Evolutionary conservation across 2,888 invertebrate genomes (phyloP).

Genomic region (Agapetus fuscipes): DNA sequence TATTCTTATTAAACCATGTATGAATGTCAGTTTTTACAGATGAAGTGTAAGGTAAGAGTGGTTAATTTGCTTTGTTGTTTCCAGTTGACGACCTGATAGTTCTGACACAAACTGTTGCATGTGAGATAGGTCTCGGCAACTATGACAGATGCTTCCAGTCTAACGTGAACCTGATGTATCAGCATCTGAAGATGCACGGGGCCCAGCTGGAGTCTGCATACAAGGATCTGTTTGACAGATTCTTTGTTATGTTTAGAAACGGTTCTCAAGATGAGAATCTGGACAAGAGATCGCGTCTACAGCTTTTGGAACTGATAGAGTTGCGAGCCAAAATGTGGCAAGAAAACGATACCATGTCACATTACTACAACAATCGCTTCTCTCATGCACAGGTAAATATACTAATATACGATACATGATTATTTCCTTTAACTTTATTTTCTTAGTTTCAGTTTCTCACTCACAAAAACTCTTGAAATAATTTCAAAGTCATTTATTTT

Average conservation of each 20-base stretch:
- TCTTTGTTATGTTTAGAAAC: slow-evolving; percentile 80
- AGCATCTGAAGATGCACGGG: slow-evolving; percentile 71
- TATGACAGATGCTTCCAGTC: slow-evolving; percentile 60
- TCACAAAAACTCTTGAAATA: slow-evolving; percentile 3
- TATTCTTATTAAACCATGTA: too few relatives aligned
- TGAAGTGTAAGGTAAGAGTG: too few relatives aligned
- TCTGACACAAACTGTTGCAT: slow-evolving; percentile 72
- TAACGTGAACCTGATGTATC: slow-evolving; percentile 67
- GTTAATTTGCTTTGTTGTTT: too few relatives aligned
- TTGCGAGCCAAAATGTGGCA: slow-evolving; percentile 88
- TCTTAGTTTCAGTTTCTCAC: neutral
- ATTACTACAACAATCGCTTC: slow-evolving; percentile 68
- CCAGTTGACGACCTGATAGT: slow-evolving; percentile 74
- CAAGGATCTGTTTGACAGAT: slow-evolving; percentile 73
- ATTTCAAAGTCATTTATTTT: too few relatives aligned
- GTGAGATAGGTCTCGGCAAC: slow-evolving; percentile 64
- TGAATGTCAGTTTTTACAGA: too few relatives aligned
- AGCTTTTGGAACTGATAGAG: slow-evolving; percentile 87
- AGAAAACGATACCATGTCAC: slow-evolving; percentile 71
- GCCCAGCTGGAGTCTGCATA: slow-evolving; percentile 73
- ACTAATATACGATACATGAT: neutral
- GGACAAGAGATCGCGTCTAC: slow-evolving; percentile 76
- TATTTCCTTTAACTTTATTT: too few relatives aligned
- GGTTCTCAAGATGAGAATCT: slow-evolving; percentile 81
- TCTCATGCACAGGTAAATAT: slow-evolving; percentile 45